These are phyloP conservation scores for Crocallis elinguaria DNA, from an alignment of 2,888 invertebrate genomes.

Conservation along the genomic window DNA sequence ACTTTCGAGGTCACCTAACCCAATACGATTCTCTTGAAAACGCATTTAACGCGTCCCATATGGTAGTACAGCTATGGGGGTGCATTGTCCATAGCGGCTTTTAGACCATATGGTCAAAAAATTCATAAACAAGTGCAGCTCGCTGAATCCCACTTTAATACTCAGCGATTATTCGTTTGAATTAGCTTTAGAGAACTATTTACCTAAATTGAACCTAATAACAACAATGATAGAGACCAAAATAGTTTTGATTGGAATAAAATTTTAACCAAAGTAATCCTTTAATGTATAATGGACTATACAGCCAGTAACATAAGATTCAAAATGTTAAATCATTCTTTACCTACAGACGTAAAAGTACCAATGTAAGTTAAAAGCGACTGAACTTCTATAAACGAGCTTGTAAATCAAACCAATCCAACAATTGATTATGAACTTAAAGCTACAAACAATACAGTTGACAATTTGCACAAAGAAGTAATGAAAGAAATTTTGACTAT, in stretches of 20 bases:
- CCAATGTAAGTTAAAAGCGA: constrained; percentile 61
- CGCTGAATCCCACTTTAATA: constrained; percentile 71
- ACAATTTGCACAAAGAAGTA: constrained; percentile 27
- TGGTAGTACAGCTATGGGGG: constrained; percentile 77
- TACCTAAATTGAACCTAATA: constrained; percentile 42
- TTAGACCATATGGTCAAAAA: constrained; percentile 83
- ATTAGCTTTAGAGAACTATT: constrained; percentile 33
- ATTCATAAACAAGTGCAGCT: constrained; percentile 82
- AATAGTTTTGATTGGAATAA: constrained; percentile 14
- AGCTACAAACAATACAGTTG: constrained; percentile 36
- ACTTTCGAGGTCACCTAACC: constrained; percentile 28
- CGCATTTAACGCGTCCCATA: constrained; percentile 81
- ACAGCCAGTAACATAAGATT: constrained; percentile 41
- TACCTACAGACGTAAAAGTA: constrained; percentile 48
- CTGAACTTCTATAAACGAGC: constrained; percentile 64
- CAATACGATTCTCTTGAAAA: constrained; percentile 78
- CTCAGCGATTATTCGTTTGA: constrained; percentile 61
- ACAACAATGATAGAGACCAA: constrained; percentile 36
- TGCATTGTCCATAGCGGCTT: constrained; percentile 78
- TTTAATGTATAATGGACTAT: constrained; percentile 30
- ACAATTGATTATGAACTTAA: constrained; percentile 36
- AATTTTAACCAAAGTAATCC: constrained; percentile 26
- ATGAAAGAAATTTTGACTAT: constrained; percentile 66
- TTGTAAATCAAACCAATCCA: constrained; percentile 49
- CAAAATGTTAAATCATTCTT: constrained; percentile 36